Evolutionary conservation across 2,888 invertebrate genomes (phyloP).

Genomic region (Lagria hirta): DNA sequence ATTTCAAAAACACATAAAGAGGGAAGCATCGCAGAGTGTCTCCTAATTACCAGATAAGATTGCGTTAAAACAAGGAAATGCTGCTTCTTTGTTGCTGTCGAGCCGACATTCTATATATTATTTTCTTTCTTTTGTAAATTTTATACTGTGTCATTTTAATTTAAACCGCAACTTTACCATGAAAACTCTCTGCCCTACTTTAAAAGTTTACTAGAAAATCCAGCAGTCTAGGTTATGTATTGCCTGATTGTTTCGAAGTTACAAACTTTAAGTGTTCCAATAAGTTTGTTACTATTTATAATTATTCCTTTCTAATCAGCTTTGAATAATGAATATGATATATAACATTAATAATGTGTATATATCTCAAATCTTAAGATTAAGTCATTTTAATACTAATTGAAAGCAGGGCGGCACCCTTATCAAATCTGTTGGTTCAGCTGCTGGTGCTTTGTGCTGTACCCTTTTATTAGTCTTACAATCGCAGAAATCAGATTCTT

Average conservation of each 20-base stretch:
- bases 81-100: constrained; percentile 40
- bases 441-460: constrained; percentile 7
- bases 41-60: constrained; percentile 48
- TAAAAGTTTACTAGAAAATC: too few species aligned
- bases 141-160: constrained; percentile 35
- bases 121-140: constrained; percentile 30
- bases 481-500: constrained; percentile 1
- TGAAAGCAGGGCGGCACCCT: constrained; percentile 9
- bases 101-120: constrained; percentile 26
- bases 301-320: too few species aligned
- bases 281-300: too few species aligned
- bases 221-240: too few species aligned
- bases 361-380: too few species aligned
- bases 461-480: constrained; percentile 6
- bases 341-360: too few species aligned
- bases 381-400: constrained; percentile 18
- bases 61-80: constrained; percentile 40
- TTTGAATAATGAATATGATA: too few species aligned
- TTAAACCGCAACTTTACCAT: too few species aligned
- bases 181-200: too few species aligned
- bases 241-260: too few species aligned
- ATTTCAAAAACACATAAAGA: constrained; percentile 47
- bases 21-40: constrained; percentile 37
- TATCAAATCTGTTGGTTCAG: constrained; percentile 1
- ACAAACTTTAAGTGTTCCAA: too few species aligned